phyloP scores from a whole-genome alignment of 2,797 vertebrate genomes.

The Rhinichthys osculus region DNA sequence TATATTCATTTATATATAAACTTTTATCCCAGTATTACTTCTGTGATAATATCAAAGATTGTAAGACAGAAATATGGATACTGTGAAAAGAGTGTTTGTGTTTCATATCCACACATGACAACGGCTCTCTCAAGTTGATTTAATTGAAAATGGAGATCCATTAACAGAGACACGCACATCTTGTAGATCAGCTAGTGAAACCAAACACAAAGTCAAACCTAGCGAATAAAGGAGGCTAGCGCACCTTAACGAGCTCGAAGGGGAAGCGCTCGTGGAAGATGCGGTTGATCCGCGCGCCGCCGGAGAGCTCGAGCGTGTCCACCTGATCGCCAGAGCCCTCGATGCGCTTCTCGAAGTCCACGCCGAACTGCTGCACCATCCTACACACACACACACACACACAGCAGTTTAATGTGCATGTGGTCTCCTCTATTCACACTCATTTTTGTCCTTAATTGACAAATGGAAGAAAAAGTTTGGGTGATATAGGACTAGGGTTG shows the following conservation, averaged over 20 bases:
- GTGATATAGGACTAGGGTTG: not conserved
- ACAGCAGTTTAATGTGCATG: not conserved
- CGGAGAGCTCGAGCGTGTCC: slow-evolving; percentile 92
- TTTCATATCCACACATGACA: too few species aligned
- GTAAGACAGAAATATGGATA: too few species aligned
- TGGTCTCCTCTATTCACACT: not conserved
- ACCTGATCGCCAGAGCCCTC: slow-evolving; percentile 96
- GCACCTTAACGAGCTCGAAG: slow-evolving; percentile 93
- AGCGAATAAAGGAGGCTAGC: not conserved
- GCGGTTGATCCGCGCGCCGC: slow-evolving; percentile 93
- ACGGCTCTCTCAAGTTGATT: too few species aligned
- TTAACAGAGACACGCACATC: too few species aligned
- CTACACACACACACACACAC: slow-evolving; percentile 68
- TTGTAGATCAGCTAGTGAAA: not conserved
- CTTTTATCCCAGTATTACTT: too few species aligned
- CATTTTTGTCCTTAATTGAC: not conserved
- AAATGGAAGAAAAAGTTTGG: not conserved
- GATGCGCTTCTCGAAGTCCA: slow-evolving; percentile 97
- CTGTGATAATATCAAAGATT: too few species aligned
- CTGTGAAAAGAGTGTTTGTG: too few species aligned
- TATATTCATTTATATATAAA: too few species aligned
- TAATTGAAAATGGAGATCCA: too few species aligned
- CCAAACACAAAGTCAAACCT: not conserved
- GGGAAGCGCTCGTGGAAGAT: slow-evolving; percentile 95
- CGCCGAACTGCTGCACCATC: slow-evolving; percentile 97